Base-by-base conservation (phyloP, 2,888 invertebrate species). In the Malacosoma neustria region DNA sequence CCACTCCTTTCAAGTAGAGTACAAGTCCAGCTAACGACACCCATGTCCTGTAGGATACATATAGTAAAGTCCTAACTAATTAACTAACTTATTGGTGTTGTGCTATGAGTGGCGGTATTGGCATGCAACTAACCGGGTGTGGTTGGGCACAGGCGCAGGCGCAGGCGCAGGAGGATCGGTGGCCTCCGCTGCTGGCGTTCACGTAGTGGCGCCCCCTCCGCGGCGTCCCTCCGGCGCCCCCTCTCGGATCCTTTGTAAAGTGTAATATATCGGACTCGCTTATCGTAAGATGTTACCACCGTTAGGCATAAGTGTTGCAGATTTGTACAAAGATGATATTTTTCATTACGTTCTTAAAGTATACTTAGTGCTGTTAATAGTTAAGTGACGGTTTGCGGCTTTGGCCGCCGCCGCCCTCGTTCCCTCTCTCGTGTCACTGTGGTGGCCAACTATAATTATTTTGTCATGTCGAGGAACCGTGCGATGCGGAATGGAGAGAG, bases 101-200 rank as follows among this genome's bases (percentile, higher is more conserved):
- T 55, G 62, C 42, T 14, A 11, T 22, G 22, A 34, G 9, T n/a
- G 11, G 13, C 14, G 11, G 13, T 7, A 33, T 13, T 14, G 13
- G 11, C 14, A 12, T 13, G 32, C 32, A 33, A 14, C 33, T 34
- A 34, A 34, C 37, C 38, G 45, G 46, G 48, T 49, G 22, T 22
- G 58, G 65, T 60, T 61, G 61, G 57, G 57, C 61, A 42, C n/a
- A n/a, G n/a, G n/a, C n/a, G n/a, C n/a, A n/a, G n/a, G n/a, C n/a
- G n/a, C n/a, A n/a, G n/a, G n/a, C n/a, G 54, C 80, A 82, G 82
- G 82, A 81, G 51, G 79, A 75, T 60, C 74, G 79, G 57, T 80
- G 82, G 80, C 77, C 81, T 57, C 80, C 79, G 44, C 73, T 79
- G 69, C 77, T 81, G 75, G 71, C 70, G 39, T 73, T 77, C 76